These are phyloP conservation scores for Amblyjoppa fuscipennis DNA, from an alignment of 2,888 invertebrate genomes.

Conservation along the genomic window DNA sequence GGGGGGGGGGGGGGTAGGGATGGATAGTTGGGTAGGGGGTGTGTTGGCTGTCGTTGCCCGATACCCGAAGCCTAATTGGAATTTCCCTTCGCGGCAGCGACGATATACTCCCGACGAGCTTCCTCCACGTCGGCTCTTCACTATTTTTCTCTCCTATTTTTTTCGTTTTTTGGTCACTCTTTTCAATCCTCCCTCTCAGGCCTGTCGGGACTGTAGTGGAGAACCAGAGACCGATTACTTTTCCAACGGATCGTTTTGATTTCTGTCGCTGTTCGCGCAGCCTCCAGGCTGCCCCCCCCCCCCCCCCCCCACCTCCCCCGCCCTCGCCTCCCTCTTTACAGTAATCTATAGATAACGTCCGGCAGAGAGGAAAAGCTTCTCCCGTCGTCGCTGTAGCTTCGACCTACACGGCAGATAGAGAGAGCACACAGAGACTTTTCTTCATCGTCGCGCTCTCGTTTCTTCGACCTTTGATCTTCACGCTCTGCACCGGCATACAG, in stretches of 20 bases:
- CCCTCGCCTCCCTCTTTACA: conserved; percentile 1
- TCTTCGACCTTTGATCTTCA: conserved; percentile 71
- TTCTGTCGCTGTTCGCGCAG: conserved; percentile 43
- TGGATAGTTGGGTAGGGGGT: not conserved
- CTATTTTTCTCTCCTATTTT: conserved; percentile 34
- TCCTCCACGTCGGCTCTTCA: conserved; percentile 31
- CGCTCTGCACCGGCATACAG: conserved; percentile 49
- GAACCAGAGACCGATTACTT: conserved; percentile 62
- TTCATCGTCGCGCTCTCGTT: conserved; percentile 42
- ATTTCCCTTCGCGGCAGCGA: conserved; percentile 64
- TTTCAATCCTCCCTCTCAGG: conserved; percentile 34
- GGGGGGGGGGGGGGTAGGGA: conserved; percentile 16
- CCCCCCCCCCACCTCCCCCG: not conserved
- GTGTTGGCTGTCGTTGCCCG: conserved; percentile 73
- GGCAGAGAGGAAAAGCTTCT: conserved; percentile 29
- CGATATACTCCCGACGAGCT: conserved; percentile 56
- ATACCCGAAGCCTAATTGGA: conserved; percentile 74
- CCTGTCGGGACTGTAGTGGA: conserved; percentile 52
- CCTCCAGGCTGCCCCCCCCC: conserved; percentile 38
- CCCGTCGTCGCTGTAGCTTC: conserved; percentile 46
- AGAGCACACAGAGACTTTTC: conserved; percentile 9
- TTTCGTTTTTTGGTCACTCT: conserved; percentile 1
- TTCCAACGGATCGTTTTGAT: conserved; percentile 57
- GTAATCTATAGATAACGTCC: conserved; percentile 14
- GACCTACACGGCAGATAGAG: conserved; percentile 21